phyloP scores from a whole-genome alignment of 2,797 vertebrate genomes.

The Valencia hispanica region DNA sequence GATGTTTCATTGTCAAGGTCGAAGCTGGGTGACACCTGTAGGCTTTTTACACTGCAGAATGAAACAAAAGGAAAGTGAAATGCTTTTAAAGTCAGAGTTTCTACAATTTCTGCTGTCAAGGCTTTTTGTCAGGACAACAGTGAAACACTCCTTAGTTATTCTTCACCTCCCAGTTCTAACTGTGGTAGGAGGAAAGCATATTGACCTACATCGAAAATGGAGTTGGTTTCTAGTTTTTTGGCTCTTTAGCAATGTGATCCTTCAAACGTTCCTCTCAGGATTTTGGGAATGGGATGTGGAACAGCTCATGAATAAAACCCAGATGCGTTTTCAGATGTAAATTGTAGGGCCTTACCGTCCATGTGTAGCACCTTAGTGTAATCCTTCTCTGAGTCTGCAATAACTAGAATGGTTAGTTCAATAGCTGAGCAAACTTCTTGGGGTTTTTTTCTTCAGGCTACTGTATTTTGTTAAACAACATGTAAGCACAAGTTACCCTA shows the following conservation, averaged over 20 bases:
- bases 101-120: not conserved
- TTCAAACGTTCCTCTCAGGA: conserved; percentile 17
- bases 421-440: not conserved
- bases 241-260: conserved; percentile 28
- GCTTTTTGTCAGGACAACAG: not conserved
- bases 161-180: conserved; percentile 8
- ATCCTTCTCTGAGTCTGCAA: not conserved
- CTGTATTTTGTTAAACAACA: not conserved
- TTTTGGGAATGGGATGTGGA: not conserved
- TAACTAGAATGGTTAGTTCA: not conserved
- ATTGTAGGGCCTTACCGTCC: not conserved
- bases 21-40: conserved; percentile 50
- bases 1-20: conserved; percentile 68
- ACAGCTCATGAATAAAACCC: not conserved
- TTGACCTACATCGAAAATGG: conserved; percentile 33
- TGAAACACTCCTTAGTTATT: not conserved
- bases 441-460: not conserved
- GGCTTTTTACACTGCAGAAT: conserved; percentile 5
- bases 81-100: not conserved
- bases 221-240: conserved; percentile 51
- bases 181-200: conserved; percentile 30
- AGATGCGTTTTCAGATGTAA: not conserved
- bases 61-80: not conserved
- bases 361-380: not conserved
- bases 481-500: no score